A percentile compares a stretch with the other conserved stretches of the same genome.
Evolutionary conservation across 2,797 vertebrate species (phyloP).

Genomic region (Merluccius polli): DNA sequence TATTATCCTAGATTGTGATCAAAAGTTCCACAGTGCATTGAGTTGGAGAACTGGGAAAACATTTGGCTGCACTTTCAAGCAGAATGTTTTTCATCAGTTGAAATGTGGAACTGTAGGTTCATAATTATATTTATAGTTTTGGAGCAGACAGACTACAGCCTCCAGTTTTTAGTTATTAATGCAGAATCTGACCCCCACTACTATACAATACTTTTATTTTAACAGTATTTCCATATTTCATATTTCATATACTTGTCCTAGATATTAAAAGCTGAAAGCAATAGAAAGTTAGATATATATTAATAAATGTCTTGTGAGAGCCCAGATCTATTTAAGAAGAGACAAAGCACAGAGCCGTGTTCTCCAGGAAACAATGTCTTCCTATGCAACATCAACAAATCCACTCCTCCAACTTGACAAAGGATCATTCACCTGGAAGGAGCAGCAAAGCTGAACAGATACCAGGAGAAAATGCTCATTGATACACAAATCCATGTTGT

Average conservation of each 20-base stretch:
- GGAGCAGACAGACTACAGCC: neutral
- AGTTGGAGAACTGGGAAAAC: conserved; percentile 6
- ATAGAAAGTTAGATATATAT: neutral
- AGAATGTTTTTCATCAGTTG: conserved; percentile 3
- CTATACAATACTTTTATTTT: neutral
- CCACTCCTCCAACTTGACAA: neutral
- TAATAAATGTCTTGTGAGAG: neutral
- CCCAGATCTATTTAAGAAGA: neutral
- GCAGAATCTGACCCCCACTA: neutral
- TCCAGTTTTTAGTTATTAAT: neutral
- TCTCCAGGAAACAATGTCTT: neutral
- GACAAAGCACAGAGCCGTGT: neutral
- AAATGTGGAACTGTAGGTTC: neutral
- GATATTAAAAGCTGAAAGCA: neutral
- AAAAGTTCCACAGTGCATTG: neutral
- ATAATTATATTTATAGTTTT: neutral
- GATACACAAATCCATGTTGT: neutral
- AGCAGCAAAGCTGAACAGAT: neutral
- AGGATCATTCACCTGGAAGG: neutral
- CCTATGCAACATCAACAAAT: neutral
- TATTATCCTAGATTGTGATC: neutral
- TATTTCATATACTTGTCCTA: neutral
- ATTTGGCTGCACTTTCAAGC: neutral
- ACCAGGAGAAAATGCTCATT: neutral
- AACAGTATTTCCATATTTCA: neutral